Evolutionary conservation across 2,113 vertebrate species (phyloP).

Genomic region (Mirza zaza): DNA sequence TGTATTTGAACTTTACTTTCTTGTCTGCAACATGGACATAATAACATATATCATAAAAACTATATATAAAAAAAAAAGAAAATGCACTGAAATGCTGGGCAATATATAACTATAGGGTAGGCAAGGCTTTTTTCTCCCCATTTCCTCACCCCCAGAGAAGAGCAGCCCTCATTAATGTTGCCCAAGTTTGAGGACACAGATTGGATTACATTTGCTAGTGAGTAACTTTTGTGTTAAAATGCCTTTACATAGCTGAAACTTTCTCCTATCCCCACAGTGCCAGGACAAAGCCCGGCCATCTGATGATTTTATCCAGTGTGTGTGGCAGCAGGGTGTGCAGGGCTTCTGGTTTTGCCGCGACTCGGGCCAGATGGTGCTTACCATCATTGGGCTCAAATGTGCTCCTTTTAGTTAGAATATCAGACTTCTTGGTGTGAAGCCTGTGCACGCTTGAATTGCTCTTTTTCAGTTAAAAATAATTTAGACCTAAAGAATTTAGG

Average conservation of each 20-base stretch:
- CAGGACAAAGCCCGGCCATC: not conserved
- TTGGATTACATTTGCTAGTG: not conserved
- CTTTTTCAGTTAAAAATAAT: slow-evolving; percentile 2
- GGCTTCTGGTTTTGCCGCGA: not conserved
- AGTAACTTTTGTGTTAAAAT: not conserved
- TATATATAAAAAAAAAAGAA: not conserved
- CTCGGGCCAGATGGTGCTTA: not conserved
- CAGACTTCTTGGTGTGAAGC: not conserved
- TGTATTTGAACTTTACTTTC: not conserved
- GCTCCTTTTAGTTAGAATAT: not conserved
- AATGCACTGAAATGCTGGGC: not conserved
- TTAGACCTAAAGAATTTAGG: not conserved
- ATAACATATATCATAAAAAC: not conserved
- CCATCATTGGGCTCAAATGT: not conserved
- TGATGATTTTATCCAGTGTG: not conserved
- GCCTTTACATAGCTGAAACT: not conserved
- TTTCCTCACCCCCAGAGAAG: not conserved
- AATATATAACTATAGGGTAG: not conserved
- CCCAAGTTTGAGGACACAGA: not conserved
- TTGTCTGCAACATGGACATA: not conserved
- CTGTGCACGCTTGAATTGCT: not conserved
- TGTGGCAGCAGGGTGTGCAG: fast-evolving
- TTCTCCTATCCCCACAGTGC: not conserved
- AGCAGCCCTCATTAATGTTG: not conserved
- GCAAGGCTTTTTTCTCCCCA: not conserved